Evolutionary conservation across 1,140 invertebrate species (phyloP), one percentile per base, ranked within the genome.

Genomic region (Magallana gigas): DNA sequence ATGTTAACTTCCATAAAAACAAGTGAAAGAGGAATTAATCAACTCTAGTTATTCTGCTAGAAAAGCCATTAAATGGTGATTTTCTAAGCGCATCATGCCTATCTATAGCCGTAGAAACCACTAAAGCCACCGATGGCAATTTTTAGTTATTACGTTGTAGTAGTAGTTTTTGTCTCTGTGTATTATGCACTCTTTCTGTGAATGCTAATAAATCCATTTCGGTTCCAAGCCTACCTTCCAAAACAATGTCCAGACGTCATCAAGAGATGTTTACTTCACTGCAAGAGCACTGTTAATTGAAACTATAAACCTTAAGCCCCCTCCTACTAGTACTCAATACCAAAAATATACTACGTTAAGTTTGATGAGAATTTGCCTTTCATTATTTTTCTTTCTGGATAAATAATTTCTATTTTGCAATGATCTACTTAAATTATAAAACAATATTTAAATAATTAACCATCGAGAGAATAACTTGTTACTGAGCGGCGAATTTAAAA

Each of bases 141-240:
- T 71, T 71, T 71, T 71, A 71, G 68, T 29, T 71, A 29, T 71
- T 71, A 71, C 68, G 68, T 23, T 29, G 68, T 71, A 71, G 68
- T 71, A 71, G 68, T 71, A 71, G 23, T 29, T 71, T 71, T 29
- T 36, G 36, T 71, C 23, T 11, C 68, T 29, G 12, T 29, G 11
- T 29, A 36, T 36, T 36, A 29, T 29, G 36, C 68, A 71, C 12
- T 62, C 60, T 62, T 12, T 29, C 18, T 71, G 23, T 29, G 36
- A 23, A 23, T 71, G 36, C 68, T 9, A 71, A 71, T 71, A 36
- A 36, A 36, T 36, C 36, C 36, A 36, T 36, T 36, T 29, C 29
- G 23, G 23, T 71, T 71, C 68, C 12, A 29, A 18, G 23, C 9
- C 14, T 18, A 29, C 68, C 29, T 71, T 71, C 36, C 23, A 29